Evolutionary conservation across 2,113 vertebrate species (phyloP).

Genomic region (Melanerpes formicivorus): DNA sequence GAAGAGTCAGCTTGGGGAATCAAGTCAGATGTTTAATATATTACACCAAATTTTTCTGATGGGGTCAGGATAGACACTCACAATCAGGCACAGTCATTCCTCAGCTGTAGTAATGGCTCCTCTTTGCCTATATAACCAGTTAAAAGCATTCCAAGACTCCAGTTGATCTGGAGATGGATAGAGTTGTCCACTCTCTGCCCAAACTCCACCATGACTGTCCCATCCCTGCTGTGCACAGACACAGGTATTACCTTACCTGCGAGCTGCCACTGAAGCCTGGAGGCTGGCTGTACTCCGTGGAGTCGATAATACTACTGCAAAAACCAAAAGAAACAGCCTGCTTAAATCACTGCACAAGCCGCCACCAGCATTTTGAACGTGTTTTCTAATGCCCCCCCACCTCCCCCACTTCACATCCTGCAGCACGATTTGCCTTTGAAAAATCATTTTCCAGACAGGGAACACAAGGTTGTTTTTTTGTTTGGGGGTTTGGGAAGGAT

Average conservation of each 20-base stretch:
- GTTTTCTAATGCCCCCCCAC: not conserved
- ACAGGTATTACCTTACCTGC: slow-evolving; percentile 79
- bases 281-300: slow-evolving; percentile 91
- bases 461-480: slow-evolving; percentile 10
- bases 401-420: not conserved
- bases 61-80: not conserved
- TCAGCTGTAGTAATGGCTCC: not conserved
- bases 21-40: not conserved
- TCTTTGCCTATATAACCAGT: not conserved
- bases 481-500: not conserved
- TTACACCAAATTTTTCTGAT: not conserved
- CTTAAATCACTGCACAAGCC: slow-evolving; percentile 31
- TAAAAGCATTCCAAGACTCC: not conserved
- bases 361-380: not conserved
- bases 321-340: slow-evolving; percentile 65
- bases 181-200: not conserved
- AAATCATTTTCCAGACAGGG: not conserved
- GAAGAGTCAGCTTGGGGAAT: not conserved
- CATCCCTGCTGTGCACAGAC: rapidly evolving
- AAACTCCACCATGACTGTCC: not conserved
- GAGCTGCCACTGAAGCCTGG: slow-evolving; percentile 92
- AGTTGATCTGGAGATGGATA: not conserved
- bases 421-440: not conserved
- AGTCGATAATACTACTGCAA: slow-evolving; percentile 93
- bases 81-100: not conserved